Percentiles rank a stretch among this genome's conserved stretches.
phyloP scores from a whole-genome alignment of 2,113 vertebrate species.

The Struthidea cinerea region DNA sequence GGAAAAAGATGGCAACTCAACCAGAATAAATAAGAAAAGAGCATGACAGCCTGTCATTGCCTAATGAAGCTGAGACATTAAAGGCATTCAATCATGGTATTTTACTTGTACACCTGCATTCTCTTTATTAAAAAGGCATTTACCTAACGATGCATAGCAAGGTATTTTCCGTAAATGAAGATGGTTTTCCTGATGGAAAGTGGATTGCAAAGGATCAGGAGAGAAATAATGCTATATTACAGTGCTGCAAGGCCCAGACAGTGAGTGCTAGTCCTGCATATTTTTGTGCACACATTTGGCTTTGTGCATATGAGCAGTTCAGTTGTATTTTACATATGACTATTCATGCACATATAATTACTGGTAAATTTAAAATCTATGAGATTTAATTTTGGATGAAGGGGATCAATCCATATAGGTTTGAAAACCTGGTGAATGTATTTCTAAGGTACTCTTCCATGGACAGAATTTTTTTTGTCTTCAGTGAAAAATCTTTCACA shows the following conservation, averaged over 20 bases:
- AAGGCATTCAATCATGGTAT: conserved; percentile 31
- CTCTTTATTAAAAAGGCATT: conserved; percentile 65
- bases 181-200: background rate
- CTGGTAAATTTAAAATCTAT: background rate
- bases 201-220: background rate
- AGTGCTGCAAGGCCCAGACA: background rate
- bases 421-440: background rate
- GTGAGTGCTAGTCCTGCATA: background rate
- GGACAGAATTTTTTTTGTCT: background rate
- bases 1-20: conserved; percentile 37
- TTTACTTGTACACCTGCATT: conserved; percentile 46
- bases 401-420: background rate
- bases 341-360: background rate
- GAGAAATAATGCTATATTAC: background rate
- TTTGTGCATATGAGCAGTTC: background rate
- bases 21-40: conserved; percentile 37
- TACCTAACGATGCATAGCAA: conserved; percentile 38
- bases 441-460: background rate
- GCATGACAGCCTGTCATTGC: background rate
- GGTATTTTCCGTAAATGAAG: conserved; percentile 16
- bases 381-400: background rate
- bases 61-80: conserved; percentile 53
- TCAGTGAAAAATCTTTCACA: background rate
- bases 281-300: background rate
- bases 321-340: background rate